Evolutionary conservation across 2,797 vertebrate species (phyloP).

Genomic region (Anguilla marmorata): DNA sequence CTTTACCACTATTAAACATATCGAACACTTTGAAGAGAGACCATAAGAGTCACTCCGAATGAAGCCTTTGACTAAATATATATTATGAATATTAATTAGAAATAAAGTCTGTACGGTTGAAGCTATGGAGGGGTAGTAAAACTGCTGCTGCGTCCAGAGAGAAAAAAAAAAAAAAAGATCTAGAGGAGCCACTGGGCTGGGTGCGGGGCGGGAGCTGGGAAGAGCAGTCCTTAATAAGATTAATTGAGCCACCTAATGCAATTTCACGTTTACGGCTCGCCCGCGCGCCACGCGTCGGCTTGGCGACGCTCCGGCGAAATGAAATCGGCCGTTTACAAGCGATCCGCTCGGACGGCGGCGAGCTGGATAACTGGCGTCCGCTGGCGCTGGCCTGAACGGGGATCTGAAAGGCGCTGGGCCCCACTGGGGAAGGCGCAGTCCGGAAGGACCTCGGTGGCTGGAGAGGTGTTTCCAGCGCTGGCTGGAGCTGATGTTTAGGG

Average conservation of each 20-base stretch:
- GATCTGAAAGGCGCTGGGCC: background rate
- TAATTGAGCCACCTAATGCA: slow-evolving; percentile 62
- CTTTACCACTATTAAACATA: background rate
- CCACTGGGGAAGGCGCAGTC: background rate
- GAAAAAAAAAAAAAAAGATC: background rate
- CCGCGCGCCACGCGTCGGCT: slow-evolving; percentile 24
- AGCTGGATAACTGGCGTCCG: background rate
- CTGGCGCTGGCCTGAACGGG: background rate
- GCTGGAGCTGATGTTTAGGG: background rate
- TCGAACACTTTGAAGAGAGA: background rate
- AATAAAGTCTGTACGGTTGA: background rate
- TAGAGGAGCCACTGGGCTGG: slow-evolving; percentile 49
- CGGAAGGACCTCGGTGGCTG: background rate
- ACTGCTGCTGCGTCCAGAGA: slow-evolving; percentile 9
- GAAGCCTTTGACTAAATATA: background rate
- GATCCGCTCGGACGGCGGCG: background rate
- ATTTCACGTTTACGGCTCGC: slow-evolving; percentile 60
- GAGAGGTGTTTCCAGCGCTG: background rate
- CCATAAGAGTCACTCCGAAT: background rate
- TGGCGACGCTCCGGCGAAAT: background rate
- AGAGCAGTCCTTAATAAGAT: slow-evolving; percentile 48
- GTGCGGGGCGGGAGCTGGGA: slow-evolving; percentile 12
- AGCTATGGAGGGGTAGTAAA: background rate
- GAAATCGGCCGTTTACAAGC: background rate
- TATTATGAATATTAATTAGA: background rate